Evolutionary conservation across 2,113 vertebrate species (phyloP).

Genomic region (Oncorhynchus keta): DNA sequence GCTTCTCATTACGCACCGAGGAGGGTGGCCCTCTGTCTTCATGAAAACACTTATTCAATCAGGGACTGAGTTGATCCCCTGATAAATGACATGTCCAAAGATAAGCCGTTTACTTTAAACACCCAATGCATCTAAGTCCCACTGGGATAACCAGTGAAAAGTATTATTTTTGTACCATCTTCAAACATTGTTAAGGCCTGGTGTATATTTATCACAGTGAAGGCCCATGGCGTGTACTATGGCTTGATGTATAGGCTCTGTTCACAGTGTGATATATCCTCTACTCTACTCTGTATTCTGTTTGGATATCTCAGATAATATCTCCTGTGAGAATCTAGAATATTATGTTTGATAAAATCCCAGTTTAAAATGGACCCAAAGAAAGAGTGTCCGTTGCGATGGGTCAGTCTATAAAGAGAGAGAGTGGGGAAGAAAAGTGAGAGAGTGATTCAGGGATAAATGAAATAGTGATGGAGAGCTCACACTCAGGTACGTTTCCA

Average conservation of each 20-base stretch:
- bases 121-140: not conserved
- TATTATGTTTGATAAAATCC: too few species aligned
- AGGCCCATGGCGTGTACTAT: not conserved
- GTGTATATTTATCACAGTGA: too few species aligned
- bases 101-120: not conserved
- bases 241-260: too few species aligned
- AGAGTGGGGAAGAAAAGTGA: not conserved
- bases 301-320: too few species aligned
- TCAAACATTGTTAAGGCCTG: not conserved
- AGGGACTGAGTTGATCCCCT: conserved; percentile 9
- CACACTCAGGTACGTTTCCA: too few species aligned
- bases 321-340: too few species aligned
- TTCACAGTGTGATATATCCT: too few species aligned
- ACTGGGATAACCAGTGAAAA: not conserved
- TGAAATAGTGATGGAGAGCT: not conserved
- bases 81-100: conserved; percentile 21
- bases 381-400: not conserved
- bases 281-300: too few species aligned
- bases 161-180: not conserved
- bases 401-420: not conserved
- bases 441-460: too few species aligned
- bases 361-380: not conserved
- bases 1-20: conserved; percentile 43
- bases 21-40: conserved; percentile 36
- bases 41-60: conserved; percentile 40